phyloP scores from a whole-genome alignment of 2,888 invertebrate genomes.

The Didymodactylos carnosus region DNA sequence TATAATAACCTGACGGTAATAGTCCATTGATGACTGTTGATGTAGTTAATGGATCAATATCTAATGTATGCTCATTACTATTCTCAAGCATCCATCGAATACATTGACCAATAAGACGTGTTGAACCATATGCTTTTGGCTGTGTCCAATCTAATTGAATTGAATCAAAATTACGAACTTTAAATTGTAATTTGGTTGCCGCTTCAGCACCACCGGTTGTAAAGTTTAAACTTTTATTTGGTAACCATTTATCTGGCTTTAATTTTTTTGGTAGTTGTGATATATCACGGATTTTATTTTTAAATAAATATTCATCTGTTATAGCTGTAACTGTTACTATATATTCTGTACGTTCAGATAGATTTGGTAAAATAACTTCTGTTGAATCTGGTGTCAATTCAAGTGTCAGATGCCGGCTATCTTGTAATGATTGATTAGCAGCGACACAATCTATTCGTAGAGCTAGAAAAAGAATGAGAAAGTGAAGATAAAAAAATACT shows the following conservation, averaged over 20 bases:
- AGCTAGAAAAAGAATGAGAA: conserved; percentile 18
- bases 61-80: neutral
- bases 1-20: conserved; percentile 24
- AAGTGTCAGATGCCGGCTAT: conserved; percentile 8
- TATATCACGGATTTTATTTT: conserved; percentile 22
- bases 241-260: conserved; percentile 30
- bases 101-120: conserved; percentile 27
- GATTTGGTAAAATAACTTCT: conserved; percentile 22
- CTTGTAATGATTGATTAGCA: conserved; percentile 21
- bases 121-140: conserved; percentile 31
- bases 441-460: conserved; percentile 30
- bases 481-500: neutral
- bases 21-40: neutral
- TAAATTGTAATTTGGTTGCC: neutral
- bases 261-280: conserved; percentile 23
- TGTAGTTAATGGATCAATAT: neutral
- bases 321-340: conserved; percentile 30
- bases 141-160: conserved; percentile 28
- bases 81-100: conserved; percentile 24
- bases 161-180: conserved; percentile 17
- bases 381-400: conserved; percentile 28
- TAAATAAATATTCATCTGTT: conserved; percentile 33
- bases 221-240: conserved; percentile 25
- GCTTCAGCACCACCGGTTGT: conserved; percentile 29
- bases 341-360: conserved; percentile 31